These are phyloP conservation scores for Escarpia spicata DNA, from an alignment of 2,888 invertebrate genomes.

Conservation along the genomic window DNA sequence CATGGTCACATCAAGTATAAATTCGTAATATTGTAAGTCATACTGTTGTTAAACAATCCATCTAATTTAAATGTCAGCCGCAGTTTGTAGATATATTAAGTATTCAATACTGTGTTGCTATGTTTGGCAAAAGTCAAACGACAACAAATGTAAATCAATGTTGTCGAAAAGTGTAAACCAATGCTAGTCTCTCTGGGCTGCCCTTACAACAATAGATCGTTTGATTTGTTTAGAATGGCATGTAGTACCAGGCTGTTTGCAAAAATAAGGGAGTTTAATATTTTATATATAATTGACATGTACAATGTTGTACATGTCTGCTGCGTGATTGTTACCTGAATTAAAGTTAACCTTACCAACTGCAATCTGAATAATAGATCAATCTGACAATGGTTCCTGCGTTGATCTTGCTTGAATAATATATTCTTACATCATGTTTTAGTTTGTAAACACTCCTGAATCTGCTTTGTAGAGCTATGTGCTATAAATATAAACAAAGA, in stretches of 20 bases:
- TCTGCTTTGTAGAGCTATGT: background rate
- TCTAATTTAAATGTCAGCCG: background rate
- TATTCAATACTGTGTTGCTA: background rate
- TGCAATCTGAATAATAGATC: too few species aligned
- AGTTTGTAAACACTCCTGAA: too few species aligned
- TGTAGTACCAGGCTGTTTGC: background rate
- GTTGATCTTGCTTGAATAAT: background rate
- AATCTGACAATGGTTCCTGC: too few species aligned
- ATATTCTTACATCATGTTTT: too few species aligned
- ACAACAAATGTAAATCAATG: background rate
- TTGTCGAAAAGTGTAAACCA: background rate
- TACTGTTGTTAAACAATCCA: background rate
- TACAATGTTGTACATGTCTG: too few species aligned
- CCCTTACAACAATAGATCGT: background rate
- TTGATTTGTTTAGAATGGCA: background rate
- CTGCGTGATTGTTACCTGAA: background rate
- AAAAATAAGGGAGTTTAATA: too few species aligned
- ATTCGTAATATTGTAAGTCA: background rate
- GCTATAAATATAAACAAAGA: too few species aligned
- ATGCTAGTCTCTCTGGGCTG: background rate
- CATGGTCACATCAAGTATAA: background rate
- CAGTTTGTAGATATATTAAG: background rate
- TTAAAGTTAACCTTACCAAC: background rate
- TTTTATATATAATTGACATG: too few species aligned
- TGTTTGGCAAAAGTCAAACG: background rate